Percentiles rank a stretch among this genome's conserved stretches.
Evolutionary conservation across 2,797 vertebrate genomes (phyloP).

Genomic region (Threskiornis aethiopicus): DNA sequence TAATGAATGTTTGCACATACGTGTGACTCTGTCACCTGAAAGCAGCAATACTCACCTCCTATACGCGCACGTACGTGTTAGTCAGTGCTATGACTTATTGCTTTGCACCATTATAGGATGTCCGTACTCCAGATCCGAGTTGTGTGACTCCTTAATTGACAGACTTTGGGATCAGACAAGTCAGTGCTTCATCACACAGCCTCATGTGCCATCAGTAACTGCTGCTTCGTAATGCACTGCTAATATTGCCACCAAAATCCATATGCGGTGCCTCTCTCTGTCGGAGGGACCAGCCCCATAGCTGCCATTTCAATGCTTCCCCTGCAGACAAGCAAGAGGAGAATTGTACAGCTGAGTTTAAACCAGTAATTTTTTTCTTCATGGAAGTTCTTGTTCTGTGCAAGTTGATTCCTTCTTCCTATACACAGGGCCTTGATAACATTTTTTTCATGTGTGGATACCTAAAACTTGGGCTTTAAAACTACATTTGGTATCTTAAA

Average conservation of each 20-base stretch:
- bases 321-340: neutral
- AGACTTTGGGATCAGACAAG: neutral
- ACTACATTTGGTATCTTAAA: neutral
- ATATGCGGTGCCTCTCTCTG: neutral
- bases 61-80: rapidly evolving
- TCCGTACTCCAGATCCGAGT: neutral
- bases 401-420: neutral
- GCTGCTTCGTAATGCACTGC: neutral
- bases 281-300: neutral
- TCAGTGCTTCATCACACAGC: neutral
- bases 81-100: neutral
- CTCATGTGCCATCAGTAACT: neutral
- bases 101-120: neutral
- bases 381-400: neutral
- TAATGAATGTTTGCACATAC: neutral
- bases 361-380: neutral
- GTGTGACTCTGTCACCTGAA: neutral
- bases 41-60: neutral
- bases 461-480: neutral
- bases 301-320: neutral
- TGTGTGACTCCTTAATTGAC: neutral
- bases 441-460: neutral
- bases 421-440: neutral
- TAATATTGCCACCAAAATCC: neutral
- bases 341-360: neutral